Percentiles rank a stretch among this genome's conserved stretches.
Evolutionary conservation across 2,113 vertebrate genomes (phyloP).

Genomic region (Zootoca vivipara): DNA sequence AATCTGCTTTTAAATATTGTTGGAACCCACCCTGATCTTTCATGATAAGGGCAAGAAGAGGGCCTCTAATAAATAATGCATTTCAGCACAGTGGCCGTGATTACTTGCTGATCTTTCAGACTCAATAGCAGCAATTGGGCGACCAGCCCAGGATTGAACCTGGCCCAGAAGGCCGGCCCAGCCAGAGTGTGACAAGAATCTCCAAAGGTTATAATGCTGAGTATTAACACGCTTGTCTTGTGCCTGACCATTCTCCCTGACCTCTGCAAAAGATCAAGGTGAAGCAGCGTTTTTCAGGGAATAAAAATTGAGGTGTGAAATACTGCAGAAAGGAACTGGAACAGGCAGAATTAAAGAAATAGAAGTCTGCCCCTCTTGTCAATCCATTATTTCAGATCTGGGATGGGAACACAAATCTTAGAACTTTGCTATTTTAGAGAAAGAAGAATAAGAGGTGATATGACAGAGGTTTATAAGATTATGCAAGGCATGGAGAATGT

Average conservation of each 20-base stretch:
- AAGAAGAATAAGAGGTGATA: no score
- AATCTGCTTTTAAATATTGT: not conserved
- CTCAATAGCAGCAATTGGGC: not conserved
- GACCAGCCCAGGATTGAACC: not conserved
- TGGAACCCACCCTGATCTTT: not conserved
- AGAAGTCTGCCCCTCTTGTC: no score
- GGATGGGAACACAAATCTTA: no score
- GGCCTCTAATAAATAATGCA: not conserved
- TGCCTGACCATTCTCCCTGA: rapidly evolving
- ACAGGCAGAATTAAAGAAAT: not conserved
- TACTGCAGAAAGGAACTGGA: rapidly evolving
- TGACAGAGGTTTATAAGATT: no score
- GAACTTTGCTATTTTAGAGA: no score
- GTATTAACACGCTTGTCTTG: not conserved
- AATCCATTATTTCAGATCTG: no score
- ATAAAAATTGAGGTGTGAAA: not conserved
- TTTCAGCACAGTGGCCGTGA: not conserved
- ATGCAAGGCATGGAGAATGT: no score
- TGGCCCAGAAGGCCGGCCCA: not conserved
- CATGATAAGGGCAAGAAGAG: not conserved
- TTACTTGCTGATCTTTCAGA: conserved; percentile 31
- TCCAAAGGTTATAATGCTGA: conserved; percentile 29
- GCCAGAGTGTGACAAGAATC: not conserved
- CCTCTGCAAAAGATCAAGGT: conserved; percentile 7
- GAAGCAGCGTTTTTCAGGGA: rapidly evolving